Evolutionary conservation across 2,113 vertebrate species (phyloP), one percentile per base, ranked within the genome.

Genomic region (Orientallactaga bullata): DNA sequence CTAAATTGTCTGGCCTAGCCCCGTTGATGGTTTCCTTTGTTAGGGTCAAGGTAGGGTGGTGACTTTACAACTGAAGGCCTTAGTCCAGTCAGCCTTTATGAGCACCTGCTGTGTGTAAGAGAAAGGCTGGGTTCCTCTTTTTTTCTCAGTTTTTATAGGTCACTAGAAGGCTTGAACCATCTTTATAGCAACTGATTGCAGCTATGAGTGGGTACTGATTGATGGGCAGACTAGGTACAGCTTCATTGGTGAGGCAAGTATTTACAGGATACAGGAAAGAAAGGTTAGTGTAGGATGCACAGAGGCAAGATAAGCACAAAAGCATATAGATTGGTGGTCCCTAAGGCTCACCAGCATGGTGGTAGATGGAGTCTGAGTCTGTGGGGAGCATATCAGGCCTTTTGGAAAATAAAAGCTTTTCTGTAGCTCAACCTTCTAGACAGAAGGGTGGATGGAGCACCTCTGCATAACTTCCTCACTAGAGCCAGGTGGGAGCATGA

Each of bases 91-190:
- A 85, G 58, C 69, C 69, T 81, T 91, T 87, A 28, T 5, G 74
- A 88, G 20, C 20, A 72, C 42, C 61, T 69, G 16, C 12, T 91
- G 1, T 73, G 18, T 77, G 8, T 39, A 88, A 51, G 68, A 93
- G 63, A 66, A 91, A 72, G n/a, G 11, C 16, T 32, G n/a, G n/a
- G 28, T 58, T 92, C 89, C n/a, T 68, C 55, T 86, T 85, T 51
- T 74, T 39, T 32, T 80, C 16, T 89, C 82, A 55, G 39, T 74
- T 47, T 30, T 28, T 42, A 9, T 6, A 26, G 7, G 7, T 88
- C 76, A 76, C 39, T 65, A 66, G 42, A 78, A 83, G 18, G 7
- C 35, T 78, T 79, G 26, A 1, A 2, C 3, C 20, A 21, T 77
- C 18, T 3, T 89, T 87, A 21, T 76, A 72, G 8, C 47, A n/a